Conservation (phyloP, 2,113 vertebrate species). For the Oncorhynchus kisutch region DNA sequence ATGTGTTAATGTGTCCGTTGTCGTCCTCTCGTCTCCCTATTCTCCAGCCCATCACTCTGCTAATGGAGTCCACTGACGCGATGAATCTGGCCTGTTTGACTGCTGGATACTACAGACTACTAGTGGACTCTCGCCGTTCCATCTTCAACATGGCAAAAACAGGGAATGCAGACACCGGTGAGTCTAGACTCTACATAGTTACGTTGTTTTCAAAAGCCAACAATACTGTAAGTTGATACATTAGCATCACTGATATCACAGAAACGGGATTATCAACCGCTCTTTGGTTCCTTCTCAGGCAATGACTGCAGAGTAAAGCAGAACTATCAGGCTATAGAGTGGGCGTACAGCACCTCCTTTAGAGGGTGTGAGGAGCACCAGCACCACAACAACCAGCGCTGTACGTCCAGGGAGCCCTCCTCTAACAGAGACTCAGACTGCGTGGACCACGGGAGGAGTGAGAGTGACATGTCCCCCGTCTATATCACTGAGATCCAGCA, state of each 20-base stretch:
- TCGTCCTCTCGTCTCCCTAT: slow-evolving; percentile 51
- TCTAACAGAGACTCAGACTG: slow-evolving; percentile 76
- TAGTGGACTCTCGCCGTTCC: slow-evolving; percentile 94
- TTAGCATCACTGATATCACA: background rate
- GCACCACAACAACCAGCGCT: slow-evolving; percentile 78
- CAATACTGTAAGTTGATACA: background rate
- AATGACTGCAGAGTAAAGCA: slow-evolving; percentile 80
- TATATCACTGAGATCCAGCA: slow-evolving; percentile 85
- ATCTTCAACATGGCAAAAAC: slow-evolving; percentile 96
- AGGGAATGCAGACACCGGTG: slow-evolving; percentile 75
- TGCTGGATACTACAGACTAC: slow-evolving; percentile 93
- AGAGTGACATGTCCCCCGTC: slow-evolving; percentile 79
- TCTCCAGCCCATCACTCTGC: slow-evolving; percentile 90
- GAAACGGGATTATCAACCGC: background rate
- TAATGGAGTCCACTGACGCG: slow-evolving; percentile 96
- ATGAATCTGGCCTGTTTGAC: slow-evolving; percentile 99
- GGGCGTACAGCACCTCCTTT: slow-evolving; percentile 88
- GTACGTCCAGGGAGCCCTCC: slow-evolving; percentile 49
- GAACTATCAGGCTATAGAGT: slow-evolving; percentile 85
- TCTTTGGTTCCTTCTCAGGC: slow-evolving; percentile 72
- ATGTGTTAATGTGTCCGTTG: slow-evolving; percentile 23
- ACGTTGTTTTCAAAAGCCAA: background rate
- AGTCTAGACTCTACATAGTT: background rate
- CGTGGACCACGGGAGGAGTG: slow-evolving; percentile 75
- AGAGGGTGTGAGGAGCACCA: slow-evolving; percentile 72